A percentile compares a stretch with the other conserved stretches of the same genome.
Evolutionary conservation across 1,140 invertebrate species (phyloP).

Genomic region (Bombus huntii): DNA sequence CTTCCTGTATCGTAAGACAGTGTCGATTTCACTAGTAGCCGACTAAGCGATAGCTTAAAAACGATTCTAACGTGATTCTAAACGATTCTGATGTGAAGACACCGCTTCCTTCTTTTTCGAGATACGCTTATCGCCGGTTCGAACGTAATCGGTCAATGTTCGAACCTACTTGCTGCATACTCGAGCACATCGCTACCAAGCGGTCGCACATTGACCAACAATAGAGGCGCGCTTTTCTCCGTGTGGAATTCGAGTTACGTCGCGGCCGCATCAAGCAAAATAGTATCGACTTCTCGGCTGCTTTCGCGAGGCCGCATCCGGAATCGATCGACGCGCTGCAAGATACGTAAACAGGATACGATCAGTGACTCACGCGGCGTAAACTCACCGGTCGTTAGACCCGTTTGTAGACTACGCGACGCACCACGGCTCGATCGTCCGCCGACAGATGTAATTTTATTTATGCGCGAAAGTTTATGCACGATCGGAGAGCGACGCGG

Average conservation of each 20-base stretch:
- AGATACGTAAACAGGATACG: slow-evolving; percentile 73
- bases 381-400: slow-evolving; percentile 56
- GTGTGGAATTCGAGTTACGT: slow-evolving; percentile 62
- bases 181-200: too few species aligned
- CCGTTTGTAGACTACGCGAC: slow-evolving; percentile 45
- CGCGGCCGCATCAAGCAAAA: slow-evolving; percentile 23
- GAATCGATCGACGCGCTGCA: slow-evolving; percentile 60
- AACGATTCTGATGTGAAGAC: too few species aligned
- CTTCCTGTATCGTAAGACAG: too few species aligned
- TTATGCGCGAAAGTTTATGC: slow-evolving; percentile 23
- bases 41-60: too few species aligned
- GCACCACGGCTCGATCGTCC: background rate
- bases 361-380: slow-evolving; percentile 29
- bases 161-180: too few species aligned
- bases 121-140: too few species aligned
- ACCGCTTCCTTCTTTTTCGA: too few species aligned
- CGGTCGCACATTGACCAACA: slow-evolving; percentile 46
- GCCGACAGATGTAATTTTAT: background rate
- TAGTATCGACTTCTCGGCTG: slow-evolving; percentile 59
- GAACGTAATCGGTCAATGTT: too few species aligned
- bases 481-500: background rate
- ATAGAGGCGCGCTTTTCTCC: slow-evolving; percentile 63
- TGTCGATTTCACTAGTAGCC: too few species aligned
- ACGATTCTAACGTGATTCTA: too few species aligned
- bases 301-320: slow-evolving; percentile 73